A percentile compares a stretch with the other conserved stretches of the same genome.
These are phyloP conservation scores for Vanacampus margaritifer DNA, from an alignment of 2,113 vertebrate species.

Conservation along the genomic window DNA sequence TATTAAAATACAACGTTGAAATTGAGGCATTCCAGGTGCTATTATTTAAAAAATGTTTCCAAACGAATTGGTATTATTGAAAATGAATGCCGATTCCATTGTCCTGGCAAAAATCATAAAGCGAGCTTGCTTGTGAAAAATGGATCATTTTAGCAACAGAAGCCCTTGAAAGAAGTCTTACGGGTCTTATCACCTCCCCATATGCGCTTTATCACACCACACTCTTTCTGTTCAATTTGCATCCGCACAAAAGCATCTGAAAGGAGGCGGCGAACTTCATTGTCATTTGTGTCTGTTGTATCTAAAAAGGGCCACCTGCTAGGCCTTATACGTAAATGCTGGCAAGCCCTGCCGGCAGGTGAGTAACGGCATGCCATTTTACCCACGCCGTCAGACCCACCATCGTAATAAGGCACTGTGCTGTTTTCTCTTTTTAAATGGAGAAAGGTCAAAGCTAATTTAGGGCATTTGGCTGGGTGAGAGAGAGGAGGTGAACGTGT, in stretches of 20 bases:
- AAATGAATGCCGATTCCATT: too few species aligned
- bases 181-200: not conserved
- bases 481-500: slow-evolving; percentile 25
- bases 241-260: slow-evolving; percentile 28
- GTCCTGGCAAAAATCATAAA: too few species aligned
- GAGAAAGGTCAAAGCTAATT: slow-evolving; percentile 69
- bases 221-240: slow-evolving; percentile 27
- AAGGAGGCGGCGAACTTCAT: slow-evolving; percentile 43
- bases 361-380: slow-evolving; percentile 60
- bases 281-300: slow-evolving; percentile 53
- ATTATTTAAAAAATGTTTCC: too few species aligned
- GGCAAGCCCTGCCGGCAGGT: slow-evolving; percentile 41
- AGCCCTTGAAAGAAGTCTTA: not conserved
- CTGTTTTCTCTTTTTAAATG: slow-evolving; percentile 54
- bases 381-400: slow-evolving; percentile 17
- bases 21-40: too few species aligned
- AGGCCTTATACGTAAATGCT: slow-evolving; percentile 14
- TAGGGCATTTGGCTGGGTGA: slow-evolving; percentile 33
- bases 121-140: too few species aligned
- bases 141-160: too few species aligned
- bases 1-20: too few species aligned
- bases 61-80: too few species aligned
- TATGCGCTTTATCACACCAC: slow-evolving; percentile 10
- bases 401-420: slow-evolving; percentile 32
- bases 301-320: slow-evolving; percentile 61